A percentile compares a stretch with the other conserved stretches of the same genome.
Evolutionary conservation across 2,888 invertebrate species (phyloP).

Genomic region (Tridacna crocea): DNA sequence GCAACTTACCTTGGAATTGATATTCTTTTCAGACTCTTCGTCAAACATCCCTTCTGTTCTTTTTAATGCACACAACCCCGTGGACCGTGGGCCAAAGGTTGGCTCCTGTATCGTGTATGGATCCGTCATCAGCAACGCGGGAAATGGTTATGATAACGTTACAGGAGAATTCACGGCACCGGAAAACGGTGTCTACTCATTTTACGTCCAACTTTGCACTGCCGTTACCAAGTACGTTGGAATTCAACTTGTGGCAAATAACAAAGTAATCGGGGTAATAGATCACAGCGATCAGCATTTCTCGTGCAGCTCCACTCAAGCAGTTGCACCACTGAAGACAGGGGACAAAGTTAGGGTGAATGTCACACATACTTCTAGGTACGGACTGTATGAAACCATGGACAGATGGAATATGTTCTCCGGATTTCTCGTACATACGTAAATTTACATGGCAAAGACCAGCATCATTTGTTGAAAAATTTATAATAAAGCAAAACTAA

Average conservation of each 20-base stretch:
- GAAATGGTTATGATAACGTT: conserved; percentile 7
- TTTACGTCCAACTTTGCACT: conserved; percentile 15
- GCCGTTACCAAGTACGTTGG: neutral
- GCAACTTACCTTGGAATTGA: no score
- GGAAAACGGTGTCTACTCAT: conserved; percentile 9
- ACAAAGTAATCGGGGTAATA: neutral
- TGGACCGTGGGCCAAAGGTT: neutral
- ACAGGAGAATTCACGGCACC: conserved; percentile 13
- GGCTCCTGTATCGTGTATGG: conserved; percentile 4
- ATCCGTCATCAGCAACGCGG: neutral
- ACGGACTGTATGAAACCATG: neutral
- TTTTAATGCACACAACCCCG: conserved; percentile 4
- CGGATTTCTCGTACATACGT: neutral
- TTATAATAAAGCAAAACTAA: no score
- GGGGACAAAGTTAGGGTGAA: neutral
- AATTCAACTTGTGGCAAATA: neutral
- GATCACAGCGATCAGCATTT: conserved; percentile 9
- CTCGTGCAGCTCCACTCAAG: neutral
- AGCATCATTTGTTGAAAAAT: no score
- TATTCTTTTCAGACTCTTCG: neutral
- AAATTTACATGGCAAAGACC: neutral
- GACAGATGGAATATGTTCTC: conserved; percentile 14
- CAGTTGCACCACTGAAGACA: neutral
- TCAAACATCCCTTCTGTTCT: neutral
- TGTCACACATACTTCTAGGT: neutral